A percentile compares a stretch with the other conserved stretches of the same genome.
phyloP scores from a whole-genome alignment of 2,797 vertebrate species.

The Acrossocheilus wenchowensis region DNA sequence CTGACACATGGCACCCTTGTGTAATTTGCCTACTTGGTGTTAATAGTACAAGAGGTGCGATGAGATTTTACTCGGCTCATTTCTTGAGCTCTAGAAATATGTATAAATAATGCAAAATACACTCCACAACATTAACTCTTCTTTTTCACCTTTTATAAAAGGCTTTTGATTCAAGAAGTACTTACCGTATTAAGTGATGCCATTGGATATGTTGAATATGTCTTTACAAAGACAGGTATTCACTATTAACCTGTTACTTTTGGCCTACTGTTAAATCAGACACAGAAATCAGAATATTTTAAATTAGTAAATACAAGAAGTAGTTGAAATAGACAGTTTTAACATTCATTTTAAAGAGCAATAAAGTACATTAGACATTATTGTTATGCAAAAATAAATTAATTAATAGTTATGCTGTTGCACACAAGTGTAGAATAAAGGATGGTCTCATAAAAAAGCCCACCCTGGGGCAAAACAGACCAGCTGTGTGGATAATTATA shows the following conservation, averaged over 20 bases:
- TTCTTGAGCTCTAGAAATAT: neutral
- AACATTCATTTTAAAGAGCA: neutral
- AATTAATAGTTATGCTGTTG: neutral
- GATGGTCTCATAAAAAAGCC: neutral
- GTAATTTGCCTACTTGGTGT: conserved; percentile 66
- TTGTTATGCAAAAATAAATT: neutral
- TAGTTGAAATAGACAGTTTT: neutral
- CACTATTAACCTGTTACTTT: neutral
- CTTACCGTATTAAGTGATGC: neutral
- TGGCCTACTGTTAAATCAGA: neutral
- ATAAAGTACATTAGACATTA: neutral
- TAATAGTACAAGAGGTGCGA: conserved; percentile 60
- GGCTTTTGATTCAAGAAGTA: neutral
- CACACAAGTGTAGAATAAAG: neutral
- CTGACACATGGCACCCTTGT: conserved; percentile 54
- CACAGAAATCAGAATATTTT: neutral
- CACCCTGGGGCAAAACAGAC: neutral
- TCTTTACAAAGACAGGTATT: neutral
- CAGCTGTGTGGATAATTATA: neutral
- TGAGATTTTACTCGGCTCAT: conserved; percentile 61
- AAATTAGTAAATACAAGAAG: neutral
- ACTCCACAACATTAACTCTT: neutral
- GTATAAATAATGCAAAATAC: conserved; percentile 1
- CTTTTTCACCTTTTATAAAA: neutral
- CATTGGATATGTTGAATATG: neutral